phyloP scores from a whole-genome alignment of 2,797 vertebrate species.

The Pipistrellus pipistrellus region DNA sequence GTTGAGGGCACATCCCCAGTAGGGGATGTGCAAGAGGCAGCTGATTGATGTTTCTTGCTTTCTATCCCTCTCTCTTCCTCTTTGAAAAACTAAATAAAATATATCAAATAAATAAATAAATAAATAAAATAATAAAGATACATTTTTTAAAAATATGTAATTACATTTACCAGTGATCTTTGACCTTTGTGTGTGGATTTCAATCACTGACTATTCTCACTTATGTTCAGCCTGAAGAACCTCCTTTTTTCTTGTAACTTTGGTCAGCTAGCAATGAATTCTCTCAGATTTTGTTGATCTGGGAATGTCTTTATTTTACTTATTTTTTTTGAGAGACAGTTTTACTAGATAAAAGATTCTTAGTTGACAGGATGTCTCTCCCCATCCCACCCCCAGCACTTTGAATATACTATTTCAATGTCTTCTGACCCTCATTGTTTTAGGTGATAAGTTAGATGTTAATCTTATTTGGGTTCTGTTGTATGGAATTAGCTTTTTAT shows the following conservation, averaged over 20 bases:
- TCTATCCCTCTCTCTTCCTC: too few species aligned
- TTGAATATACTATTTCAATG: background rate
- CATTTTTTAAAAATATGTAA: background rate
- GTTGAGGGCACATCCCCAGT: too few species aligned
- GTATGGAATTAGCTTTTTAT: background rate
- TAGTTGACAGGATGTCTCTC: background rate
- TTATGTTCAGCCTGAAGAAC: background rate
- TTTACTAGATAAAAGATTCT: conserved; percentile 1
- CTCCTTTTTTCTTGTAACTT: background rate
- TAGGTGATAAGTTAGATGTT: background rate
- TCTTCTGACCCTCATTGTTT: background rate
- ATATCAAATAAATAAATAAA: too few species aligned
- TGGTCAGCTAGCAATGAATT: background rate
- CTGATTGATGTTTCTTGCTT: too few species aligned
- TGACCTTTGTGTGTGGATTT: background rate
- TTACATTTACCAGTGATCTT: conserved; percentile 1
- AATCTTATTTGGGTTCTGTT: background rate
- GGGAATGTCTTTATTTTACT: background rate
- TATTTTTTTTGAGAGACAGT: conserved; percentile 3
- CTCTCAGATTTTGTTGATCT: background rate
- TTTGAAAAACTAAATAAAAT: too few species aligned
- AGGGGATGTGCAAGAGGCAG: too few species aligned
- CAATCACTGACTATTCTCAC: background rate
- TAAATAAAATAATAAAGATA: too few species aligned
- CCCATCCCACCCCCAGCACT: background rate